These are phyloP conservation scores for Diplodus puntazzo DNA, from an alignment of 2,797 vertebrate species.

Conservation along the genomic window DNA sequence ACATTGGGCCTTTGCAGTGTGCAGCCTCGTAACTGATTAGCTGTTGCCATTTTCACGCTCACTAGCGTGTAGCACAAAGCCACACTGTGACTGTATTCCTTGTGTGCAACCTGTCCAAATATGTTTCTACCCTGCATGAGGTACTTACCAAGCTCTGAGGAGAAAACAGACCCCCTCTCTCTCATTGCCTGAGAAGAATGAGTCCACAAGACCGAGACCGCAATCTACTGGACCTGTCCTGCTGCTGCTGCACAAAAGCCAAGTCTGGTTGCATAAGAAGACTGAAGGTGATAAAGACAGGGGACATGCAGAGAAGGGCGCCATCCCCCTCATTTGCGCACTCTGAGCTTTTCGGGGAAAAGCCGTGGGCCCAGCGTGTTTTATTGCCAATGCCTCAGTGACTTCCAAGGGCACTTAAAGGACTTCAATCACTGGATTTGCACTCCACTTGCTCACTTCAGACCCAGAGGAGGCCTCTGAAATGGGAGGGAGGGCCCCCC, in stretches of 20 bases:
- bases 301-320: slow-evolving; percentile 65
- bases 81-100: slow-evolving; percentile 18
- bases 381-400: slow-evolving; percentile 82
- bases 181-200: slow-evolving; percentile 46
- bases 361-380: slow-evolving; percentile 72
- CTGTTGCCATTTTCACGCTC: slow-evolving; percentile 18
- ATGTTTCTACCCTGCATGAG: slow-evolving; percentile 14
- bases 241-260: slow-evolving; percentile 62
- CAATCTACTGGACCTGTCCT: slow-evolving; percentile 39
- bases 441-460: slow-evolving; percentile 73
- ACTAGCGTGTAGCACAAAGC: slow-evolving; percentile 13
- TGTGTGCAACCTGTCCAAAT: slow-evolving; percentile 35
- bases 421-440: slow-evolving; percentile 78
- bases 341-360: slow-evolving; percentile 70
- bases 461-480: slow-evolving; percentile 69
- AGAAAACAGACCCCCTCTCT: slow-evolving; percentile 29
- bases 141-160: slow-evolving; percentile 20
- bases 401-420: slow-evolving; percentile 77
- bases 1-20: background rate
- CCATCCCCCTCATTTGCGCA: slow-evolving; percentile 64
- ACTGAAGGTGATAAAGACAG: slow-evolving; percentile 44
- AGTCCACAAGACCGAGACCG: slow-evolving; percentile 58
- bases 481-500: slow-evolving; percentile 44
- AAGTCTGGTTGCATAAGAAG: slow-evolving; percentile 51
- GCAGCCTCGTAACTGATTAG: background rate